These are phyloP conservation scores for Synergus laeviventris DNA, from an alignment of 2,888 invertebrate species.

Conservation along the genomic window DNA sequence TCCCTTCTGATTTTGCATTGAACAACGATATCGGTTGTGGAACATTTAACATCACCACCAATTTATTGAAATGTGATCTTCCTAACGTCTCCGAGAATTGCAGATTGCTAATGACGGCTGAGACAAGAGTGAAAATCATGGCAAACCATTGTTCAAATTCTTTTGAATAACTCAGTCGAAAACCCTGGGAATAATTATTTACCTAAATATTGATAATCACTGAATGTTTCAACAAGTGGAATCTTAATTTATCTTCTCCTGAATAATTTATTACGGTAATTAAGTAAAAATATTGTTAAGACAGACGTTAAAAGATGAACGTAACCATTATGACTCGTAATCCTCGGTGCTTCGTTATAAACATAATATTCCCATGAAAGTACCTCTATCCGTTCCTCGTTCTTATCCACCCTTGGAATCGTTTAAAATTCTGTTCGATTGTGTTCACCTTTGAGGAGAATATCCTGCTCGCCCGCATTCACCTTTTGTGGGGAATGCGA, in stretches of 20 bases:
- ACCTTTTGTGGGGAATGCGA: conserved; percentile 22
- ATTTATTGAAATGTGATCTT: conserved; percentile 57
- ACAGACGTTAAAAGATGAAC: conserved; percentile 21
- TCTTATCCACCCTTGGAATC: conserved; percentile 23
- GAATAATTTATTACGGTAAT: conserved; percentile 29
- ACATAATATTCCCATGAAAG: conserved; percentile 22
- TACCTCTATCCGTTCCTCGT: conserved; percentile 27
- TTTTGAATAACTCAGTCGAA: conserved; percentile 1
- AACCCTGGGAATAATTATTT: background rate
- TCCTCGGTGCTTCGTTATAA: conserved; percentile 23
- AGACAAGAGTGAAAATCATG: conserved; percentile 47
- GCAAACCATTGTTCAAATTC: conserved; percentile 45
- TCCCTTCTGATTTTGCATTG: conserved; percentile 48
- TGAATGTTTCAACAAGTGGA: background rate
- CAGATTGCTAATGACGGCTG: conserved; percentile 52
- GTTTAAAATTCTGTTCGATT: conserved; percentile 39
- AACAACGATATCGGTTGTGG: conserved; percentile 58
- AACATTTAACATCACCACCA: conserved; percentile 52
- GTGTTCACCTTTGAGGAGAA: conserved; percentile 36
- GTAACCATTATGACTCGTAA: conserved; percentile 25
- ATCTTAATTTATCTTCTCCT: background rate
- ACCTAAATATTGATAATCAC: background rate
- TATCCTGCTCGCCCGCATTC: conserved; percentile 14
- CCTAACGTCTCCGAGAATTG: conserved; percentile 49
- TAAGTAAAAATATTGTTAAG: conserved; percentile 19